These are phyloP conservation scores for Sebastes schlegelii DNA, from an alignment of 2,113 vertebrate species.

Conservation along the genomic window DNA sequence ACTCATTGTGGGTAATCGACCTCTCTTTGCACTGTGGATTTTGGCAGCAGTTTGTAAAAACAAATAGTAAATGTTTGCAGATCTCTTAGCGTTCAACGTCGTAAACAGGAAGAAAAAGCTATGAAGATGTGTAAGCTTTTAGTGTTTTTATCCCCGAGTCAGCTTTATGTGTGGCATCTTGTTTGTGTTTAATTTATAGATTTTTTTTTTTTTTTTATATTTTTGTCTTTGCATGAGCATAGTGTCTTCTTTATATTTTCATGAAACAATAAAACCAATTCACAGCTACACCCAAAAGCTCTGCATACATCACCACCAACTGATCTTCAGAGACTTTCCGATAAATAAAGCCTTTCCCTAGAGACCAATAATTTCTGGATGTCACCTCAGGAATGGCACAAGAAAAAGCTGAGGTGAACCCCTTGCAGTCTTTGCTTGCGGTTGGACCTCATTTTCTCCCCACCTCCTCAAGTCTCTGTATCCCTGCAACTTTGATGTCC, in stretches of 20 bases:
- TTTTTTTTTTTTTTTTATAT: background rate
- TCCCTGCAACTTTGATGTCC: constrained; percentile 81
- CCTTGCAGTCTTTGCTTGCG: constrained; percentile 37
- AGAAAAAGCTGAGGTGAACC: constrained; percentile 51
- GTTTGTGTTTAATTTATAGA: background rate
- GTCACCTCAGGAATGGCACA: constrained; percentile 35
- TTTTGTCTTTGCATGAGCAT: background rate
- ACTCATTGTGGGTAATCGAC: background rate
- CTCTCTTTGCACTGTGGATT: background rate
- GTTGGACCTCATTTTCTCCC: constrained; percentile 67
- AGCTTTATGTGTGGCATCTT: background rate
- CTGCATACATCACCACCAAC: constrained; percentile 8
- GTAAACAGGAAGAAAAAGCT: background rate
- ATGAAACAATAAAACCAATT: background rate
- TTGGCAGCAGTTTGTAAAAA: background rate
- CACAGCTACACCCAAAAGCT: constrained; percentile 9
- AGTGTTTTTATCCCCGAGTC: background rate
- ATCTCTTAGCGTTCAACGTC: background rate
- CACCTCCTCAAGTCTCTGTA: constrained; percentile 63
- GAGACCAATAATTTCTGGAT: background rate
- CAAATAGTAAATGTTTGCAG: background rate
- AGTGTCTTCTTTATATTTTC: background rate
- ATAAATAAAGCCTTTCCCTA: constrained; percentile 9
- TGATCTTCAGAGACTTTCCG: constrained; percentile 10
- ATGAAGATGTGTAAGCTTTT: background rate